Base-by-base conservation (phyloP, 1,140 invertebrate genomes). In the Saccostrea glomerata region DNA sequence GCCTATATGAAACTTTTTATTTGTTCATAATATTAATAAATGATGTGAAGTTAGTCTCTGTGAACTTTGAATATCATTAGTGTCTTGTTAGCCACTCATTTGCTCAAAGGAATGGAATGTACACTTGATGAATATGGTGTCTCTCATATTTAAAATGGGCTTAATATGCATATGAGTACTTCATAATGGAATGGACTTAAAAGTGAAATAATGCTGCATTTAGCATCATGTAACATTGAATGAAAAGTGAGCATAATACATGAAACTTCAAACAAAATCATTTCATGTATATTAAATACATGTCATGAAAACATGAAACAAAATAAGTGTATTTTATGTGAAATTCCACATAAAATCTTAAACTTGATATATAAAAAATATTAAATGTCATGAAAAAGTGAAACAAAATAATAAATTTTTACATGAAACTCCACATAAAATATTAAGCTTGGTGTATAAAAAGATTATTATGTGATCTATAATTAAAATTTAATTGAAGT, bases 141-240 rank as follows among this genome's bases (percentile, higher is more conserved):
- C 20, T 63, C 6, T 5, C 60, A 9, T 66, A 7, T 66, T 20
- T 17, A 23, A 23, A 66, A 66, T 66, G 60, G 60, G 23, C 2
- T 36, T 36, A 17, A 66, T 23, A 66, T 66, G 23, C 3, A 66
- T 23, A 66, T 66, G 23, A 17, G 60, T 7, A n/a, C 20, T 66
- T 66, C 23, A 66, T 66, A n/a, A 66, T 66, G 60, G 60, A n/a
- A 66, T 66, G 60, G 60, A 66, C 60, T 66, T 66, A 20, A 66
- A 66, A 47, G 17, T 66, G 60, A 66, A 66, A 66, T 66, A 6
- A 66, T 23, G 60, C 23, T n/a, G 20, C 7, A 66, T 66, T 66
- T 23, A 20, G 23, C 20, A 66, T 6, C 20, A 66, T 36, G 30
- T 36, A 36, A 36, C 30, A 36, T 36, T 36, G 30, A 36, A 36